phyloP scores from a whole-genome alignment of 30 jellyfish, hydroid and myxozoan species.

The Aurelia sp. region DNA sequence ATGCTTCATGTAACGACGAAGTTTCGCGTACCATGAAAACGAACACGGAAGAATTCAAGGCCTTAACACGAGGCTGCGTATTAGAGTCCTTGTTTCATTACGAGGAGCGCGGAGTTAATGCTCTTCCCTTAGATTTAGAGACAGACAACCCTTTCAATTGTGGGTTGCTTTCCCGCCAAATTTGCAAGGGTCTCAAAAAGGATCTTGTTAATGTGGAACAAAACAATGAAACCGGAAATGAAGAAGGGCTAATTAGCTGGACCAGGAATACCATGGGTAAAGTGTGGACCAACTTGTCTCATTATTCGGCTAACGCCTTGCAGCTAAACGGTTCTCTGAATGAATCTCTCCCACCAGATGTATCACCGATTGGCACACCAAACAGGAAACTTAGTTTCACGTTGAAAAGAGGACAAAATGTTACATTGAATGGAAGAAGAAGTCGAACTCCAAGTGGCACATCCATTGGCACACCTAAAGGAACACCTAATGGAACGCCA shows the following conservation, averaged over 20 bases:
- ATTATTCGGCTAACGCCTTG: not conserved
- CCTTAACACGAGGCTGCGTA: slow-evolving; percentile 82
- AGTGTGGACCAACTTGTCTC: not conserved
- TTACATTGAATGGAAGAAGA: too few relatives aligned
- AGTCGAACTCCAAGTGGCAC: too few relatives aligned
- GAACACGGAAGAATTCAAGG: slow-evolving; percentile 49
- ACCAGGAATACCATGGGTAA: slow-evolving; percentile 1
- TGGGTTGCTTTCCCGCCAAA: slow-evolving; percentile 38
- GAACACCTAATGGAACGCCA: too few relatives aligned
- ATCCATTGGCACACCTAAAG: too few relatives aligned
- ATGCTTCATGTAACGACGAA: slow-evolving; percentile 31
- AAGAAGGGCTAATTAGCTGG: not conserved
- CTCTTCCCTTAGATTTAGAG: slow-evolving; percentile 17
- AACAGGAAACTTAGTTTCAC: not conserved
- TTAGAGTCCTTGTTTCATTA: slow-evolving; percentile 70
- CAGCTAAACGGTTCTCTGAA: not conserved
- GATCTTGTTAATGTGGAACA: not conserved
- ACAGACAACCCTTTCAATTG: slow-evolving; percentile 83
- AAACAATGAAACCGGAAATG: not conserved
- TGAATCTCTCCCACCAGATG: not conserved
- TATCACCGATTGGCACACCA: not conserved
- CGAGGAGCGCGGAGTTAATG: slow-evolving; percentile 66
- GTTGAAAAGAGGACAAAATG: not conserved
- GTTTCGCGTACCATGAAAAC: slow-evolving; percentile 38
- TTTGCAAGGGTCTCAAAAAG: slow-evolving; percentile 2